Conservation (phyloP, 2,888 invertebrate species). For the Campaea margaritaria region DNA sequence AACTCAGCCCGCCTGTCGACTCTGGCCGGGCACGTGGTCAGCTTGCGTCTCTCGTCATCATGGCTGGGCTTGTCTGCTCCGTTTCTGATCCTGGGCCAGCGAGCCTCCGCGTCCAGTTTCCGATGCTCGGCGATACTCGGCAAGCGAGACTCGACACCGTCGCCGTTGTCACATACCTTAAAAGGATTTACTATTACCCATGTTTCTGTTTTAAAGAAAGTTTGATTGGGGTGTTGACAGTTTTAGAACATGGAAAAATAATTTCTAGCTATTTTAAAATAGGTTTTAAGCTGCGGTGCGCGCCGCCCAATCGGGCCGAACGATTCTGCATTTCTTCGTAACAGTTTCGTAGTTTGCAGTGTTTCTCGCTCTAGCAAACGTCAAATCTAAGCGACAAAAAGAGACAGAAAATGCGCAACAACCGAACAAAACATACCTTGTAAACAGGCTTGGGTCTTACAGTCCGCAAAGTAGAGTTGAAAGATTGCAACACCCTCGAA, state of each 20-base stretch:
- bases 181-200: no score
- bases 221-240: no score
- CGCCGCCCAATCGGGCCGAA: no score
- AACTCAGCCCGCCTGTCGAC: constrained; percentile 63
- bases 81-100: constrained; percentile 13
- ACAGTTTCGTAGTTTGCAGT: no score
- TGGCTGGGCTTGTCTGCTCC: background rate
- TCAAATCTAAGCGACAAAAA: no score
- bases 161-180: constrained; percentile 65
- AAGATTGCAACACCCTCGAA: constrained; percentile 10
- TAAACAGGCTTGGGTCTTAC: constrained; percentile 21
- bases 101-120: constrained; percentile 50
- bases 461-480: constrained; percentile 14
- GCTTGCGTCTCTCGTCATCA: constrained; percentile 37
- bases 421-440: constrained; percentile 11
- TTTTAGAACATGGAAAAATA: no score
- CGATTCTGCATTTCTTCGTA: no score
- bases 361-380: no score
- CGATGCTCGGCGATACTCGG: constrained; percentile 78
- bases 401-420: background rate
- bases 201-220: no score
- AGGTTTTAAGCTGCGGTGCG: no score
- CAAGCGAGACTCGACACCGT: constrained; percentile 64
- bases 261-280: no score
- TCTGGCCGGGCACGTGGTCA: constrained; percentile 61